Conservation (phyloP, 1,140 invertebrate genomes). For the Drosophila kikkawai region DNA sequence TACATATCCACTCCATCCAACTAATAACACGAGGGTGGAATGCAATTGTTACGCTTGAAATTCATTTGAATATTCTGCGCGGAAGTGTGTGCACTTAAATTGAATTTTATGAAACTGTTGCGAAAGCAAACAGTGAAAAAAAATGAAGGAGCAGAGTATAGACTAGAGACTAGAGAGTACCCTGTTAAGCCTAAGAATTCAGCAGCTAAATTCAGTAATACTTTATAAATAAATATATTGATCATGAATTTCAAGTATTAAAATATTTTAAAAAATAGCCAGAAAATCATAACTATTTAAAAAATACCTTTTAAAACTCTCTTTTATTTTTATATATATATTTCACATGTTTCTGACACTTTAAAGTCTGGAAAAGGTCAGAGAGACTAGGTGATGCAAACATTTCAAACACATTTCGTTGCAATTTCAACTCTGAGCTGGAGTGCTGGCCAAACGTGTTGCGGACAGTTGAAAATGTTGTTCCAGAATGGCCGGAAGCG, state of each 20-base stretch:
- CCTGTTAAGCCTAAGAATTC: neutral
- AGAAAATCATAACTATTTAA: neutral
- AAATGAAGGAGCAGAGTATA: neutral
- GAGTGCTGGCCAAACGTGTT: conserved; percentile 33
- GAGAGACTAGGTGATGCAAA: neutral
- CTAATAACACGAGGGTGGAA: conserved; percentile 7
- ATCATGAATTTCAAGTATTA: neutral
- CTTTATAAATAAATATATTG: neutral
- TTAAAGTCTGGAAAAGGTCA: neutral
- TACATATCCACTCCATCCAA: conserved; percentile 6
- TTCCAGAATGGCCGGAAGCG: conserved; percentile 56
- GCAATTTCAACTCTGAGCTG: neutral
- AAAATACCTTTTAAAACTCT: neutral
- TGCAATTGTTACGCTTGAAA: conserved; percentile 40
- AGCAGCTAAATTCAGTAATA: rapidly evolving
- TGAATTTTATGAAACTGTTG: conserved; percentile 49
- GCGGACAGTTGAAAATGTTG: conserved; percentile 52
- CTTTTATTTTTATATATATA: neutral
- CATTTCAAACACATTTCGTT: neutral
- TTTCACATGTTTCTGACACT: neutral
- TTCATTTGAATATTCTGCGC: conserved; percentile 33
- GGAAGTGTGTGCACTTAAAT: conserved; percentile 40
- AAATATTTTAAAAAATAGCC: too few species aligned
- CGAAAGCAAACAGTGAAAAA: conserved; percentile 3
- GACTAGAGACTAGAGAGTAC: neutral